phyloP scores from a whole-genome alignment of 2,797 vertebrate genomes.

The Cyclopterus lumpus region DNA sequence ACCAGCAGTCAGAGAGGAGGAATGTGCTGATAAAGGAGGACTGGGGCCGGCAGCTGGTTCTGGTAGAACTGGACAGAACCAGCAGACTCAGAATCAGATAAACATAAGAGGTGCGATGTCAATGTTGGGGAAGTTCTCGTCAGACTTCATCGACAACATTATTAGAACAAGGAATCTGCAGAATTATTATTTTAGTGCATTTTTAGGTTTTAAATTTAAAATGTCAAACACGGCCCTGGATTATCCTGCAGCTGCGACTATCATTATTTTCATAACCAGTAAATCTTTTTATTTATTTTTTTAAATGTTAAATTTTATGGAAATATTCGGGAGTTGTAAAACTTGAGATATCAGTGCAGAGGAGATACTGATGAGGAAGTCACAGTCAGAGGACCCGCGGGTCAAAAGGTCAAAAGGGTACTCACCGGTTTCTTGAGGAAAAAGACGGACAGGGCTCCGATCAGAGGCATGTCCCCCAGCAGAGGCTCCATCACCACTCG shows the following conservation, averaged over 20 bases:
- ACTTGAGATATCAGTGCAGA: neutral
- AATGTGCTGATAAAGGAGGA: slow-evolving; percentile 52
- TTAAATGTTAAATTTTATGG: neutral
- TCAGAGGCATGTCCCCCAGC: slow-evolving; percentile 94
- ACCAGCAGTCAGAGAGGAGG: slow-evolving; percentile 50
- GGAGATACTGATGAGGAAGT: neutral
- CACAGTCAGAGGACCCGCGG: neutral
- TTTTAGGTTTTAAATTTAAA: neutral
- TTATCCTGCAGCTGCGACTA: no score
- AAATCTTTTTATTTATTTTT: no score
- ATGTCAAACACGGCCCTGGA: neutral
- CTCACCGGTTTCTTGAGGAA: slow-evolving; percentile 97
- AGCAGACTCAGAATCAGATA: no score
- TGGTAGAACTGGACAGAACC: neutral
- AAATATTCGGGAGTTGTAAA: neutral
- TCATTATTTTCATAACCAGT: no score
- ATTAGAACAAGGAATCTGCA: neutral
- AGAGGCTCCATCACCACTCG: slow-evolving; percentile 96
- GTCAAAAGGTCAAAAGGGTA: slow-evolving; percentile 36
- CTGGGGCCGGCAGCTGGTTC: neutral
- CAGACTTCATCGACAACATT: neutral
- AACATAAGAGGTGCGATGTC: neutral
- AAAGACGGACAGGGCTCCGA: slow-evolving; percentile 93
- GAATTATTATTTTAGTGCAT: neutral
- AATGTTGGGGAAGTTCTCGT: neutral